These are phyloP conservation scores for Halichoerus grypus DNA, from an alignment of 2,113 vertebrate species.

Conservation along the genomic window DNA sequence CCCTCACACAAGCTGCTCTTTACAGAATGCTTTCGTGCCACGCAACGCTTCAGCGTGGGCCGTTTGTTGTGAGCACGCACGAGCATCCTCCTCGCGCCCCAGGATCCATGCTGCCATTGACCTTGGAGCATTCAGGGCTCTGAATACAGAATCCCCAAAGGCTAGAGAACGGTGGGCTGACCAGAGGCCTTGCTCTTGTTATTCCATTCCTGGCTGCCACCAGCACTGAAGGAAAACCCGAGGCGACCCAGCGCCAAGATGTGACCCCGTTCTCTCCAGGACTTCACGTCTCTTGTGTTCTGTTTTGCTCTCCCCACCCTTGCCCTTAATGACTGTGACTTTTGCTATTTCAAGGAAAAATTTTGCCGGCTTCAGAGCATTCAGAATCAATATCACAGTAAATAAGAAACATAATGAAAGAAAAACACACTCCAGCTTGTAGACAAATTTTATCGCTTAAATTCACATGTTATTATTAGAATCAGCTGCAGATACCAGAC, in stretches of 20 bases:
- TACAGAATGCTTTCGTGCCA: background rate
- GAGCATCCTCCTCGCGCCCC: no score
- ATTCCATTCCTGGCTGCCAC: background rate
- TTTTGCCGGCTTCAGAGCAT: constrained; percentile 47
- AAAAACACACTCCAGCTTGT: constrained; percentile 62
- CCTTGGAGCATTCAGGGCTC: background rate
- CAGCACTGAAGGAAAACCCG: background rate
- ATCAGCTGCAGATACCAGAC: background rate
- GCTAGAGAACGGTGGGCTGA: background rate
- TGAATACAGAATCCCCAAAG: background rate
- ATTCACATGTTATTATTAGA: constrained; percentile 67
- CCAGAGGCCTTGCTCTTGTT: background rate
- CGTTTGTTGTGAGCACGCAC: background rate
- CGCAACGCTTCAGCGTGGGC: background rate
- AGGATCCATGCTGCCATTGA: background rate
- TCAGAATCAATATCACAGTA: constrained; percentile 73
- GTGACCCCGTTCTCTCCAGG: background rate
- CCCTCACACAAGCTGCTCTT: background rate
- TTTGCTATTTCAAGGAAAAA: constrained; percentile 63
- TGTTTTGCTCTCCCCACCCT: background rate
- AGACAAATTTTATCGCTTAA: constrained; percentile 70
- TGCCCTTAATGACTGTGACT: constrained; percentile 41
- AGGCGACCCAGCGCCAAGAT: fast-evolving
- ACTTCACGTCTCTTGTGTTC: background rate
- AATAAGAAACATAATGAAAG: constrained; percentile 75